Conservation (phyloP, 2,797 vertebrate species). For the Ammospiza maritima region DNA sequence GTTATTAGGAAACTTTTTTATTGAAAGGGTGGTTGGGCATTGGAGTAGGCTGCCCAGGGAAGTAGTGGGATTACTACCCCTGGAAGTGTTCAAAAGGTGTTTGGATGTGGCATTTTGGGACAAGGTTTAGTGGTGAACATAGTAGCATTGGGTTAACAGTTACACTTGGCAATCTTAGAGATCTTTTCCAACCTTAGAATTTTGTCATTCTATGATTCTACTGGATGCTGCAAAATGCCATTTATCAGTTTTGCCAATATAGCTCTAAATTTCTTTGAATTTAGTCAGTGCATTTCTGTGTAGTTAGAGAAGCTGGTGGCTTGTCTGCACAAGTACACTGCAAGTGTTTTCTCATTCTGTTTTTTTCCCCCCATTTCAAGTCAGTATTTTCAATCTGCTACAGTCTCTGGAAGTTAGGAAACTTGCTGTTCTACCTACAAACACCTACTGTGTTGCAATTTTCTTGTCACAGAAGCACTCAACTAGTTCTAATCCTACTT, state of each 20-base stretch:
- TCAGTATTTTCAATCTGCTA: slow-evolving; percentile 49
- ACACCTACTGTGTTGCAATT: slow-evolving; percentile 71
- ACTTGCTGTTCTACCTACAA: slow-evolving; percentile 54
- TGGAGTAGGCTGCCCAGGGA: neutral
- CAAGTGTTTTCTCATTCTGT: neutral
- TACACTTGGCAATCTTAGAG: neutral
- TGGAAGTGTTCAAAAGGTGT: neutral
- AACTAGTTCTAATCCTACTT: slow-evolving; percentile 51
- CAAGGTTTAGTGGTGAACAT: neutral
- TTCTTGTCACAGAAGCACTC: slow-evolving; percentile 65
- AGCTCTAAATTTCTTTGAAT: neutral
- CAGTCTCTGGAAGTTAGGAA: slow-evolving; percentile 28
- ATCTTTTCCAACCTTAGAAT: neutral
- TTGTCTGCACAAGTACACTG: neutral
- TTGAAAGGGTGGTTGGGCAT: accelerated
- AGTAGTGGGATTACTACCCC: neutral
- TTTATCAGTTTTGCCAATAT: slow-evolving; percentile 13
- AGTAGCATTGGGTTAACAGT: neutral
- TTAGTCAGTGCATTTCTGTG: slow-evolving; percentile 34
- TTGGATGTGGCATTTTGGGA: neutral
- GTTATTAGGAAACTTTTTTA: neutral
- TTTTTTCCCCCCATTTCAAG: slow-evolving; percentile 15
- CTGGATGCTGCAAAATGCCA: neutral
- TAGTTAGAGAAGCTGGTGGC: neutral
- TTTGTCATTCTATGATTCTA: neutral